Conservation (phyloP, 2,113 vertebrate genomes). For the Zeus faber region DNA sequence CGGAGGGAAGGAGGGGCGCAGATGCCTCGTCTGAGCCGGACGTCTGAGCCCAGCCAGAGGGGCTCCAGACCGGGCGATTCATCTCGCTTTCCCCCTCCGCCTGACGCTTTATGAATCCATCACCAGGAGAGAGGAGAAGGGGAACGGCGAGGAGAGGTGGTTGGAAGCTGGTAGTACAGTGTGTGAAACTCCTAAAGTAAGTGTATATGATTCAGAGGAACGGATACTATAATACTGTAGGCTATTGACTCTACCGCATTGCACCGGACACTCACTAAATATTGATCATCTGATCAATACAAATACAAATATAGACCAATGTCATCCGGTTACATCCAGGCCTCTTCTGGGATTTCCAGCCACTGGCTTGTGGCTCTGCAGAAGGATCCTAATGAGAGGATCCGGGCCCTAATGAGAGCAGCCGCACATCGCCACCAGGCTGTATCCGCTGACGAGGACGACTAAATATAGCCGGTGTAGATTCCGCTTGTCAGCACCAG, state of each 20-base stretch:
- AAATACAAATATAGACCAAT: not conserved
- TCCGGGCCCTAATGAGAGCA: constrained; percentile 41
- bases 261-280: not conserved
- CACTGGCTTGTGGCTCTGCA: constrained; percentile 8
- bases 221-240: not conserved
- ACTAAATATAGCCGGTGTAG: constrained; percentile 32
- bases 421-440: constrained; percentile 15
- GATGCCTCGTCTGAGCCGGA: constrained; percentile 29
- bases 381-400: constrained; percentile 26
- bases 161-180: too few species aligned
- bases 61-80: constrained; percentile 53
- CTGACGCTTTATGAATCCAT: constrained; percentile 41
- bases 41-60: constrained; percentile 45
- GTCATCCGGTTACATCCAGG: too few species aligned
- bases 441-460: constrained; percentile 12
- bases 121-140: constrained; percentile 29
- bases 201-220: not conserved
- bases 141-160: constrained; percentile 21
- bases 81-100: constrained; percentile 45
- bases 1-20: constrained; percentile 16
- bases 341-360: constrained; percentile 5
- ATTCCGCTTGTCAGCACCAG: not conserved
- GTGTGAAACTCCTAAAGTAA: too few species aligned
- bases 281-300: not conserved
- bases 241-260: not conserved